A percentile compares a stretch with the other conserved stretches of the same genome.
Evolutionary conservation across 2,113 vertebrate species (phyloP).

Genomic region (Haemorhous mexicanus): DNA sequence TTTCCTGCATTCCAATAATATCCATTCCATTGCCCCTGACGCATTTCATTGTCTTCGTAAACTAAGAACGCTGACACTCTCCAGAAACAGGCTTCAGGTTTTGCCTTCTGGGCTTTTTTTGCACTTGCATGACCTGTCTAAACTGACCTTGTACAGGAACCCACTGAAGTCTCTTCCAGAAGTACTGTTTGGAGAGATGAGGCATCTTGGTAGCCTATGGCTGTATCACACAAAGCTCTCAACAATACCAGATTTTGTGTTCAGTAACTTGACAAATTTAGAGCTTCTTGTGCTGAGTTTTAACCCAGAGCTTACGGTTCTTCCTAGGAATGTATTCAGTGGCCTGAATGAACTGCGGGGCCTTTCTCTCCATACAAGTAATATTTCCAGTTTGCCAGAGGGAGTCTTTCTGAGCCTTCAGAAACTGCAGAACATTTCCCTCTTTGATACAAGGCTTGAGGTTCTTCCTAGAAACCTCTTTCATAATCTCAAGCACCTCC

Average conservation of each 20-base stretch:
- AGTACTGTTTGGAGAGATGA: conserved; percentile 84
- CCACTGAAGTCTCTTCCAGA: conserved; percentile 79
- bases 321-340: conserved; percentile 78
- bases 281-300: conserved; percentile 70
- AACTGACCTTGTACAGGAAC: conserved; percentile 81
- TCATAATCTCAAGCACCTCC: conserved; percentile 61
- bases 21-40: conserved; percentile 69
- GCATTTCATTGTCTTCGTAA: conserved; percentile 77
- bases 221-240: conserved; percentile 79
- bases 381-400: conserved; percentile 72
- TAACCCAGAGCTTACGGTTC: conserved; percentile 70
- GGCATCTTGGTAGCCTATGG: conserved; percentile 75
- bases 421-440: conserved; percentile 66
- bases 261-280: conserved; percentile 83
- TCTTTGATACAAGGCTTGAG: conserved; percentile 71
- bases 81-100: conserved; percentile 74
- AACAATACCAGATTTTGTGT: conserved; percentile 80
- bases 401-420: conserved; percentile 74
- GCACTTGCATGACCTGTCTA: conserved; percentile 68
- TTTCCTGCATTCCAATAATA: conserved; percentile 74
- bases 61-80: conserved; percentile 71
- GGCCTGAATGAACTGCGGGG: conserved; percentile 74
- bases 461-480: conserved; percentile 75
- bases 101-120: conserved; percentile 82
- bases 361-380: conserved; percentile 77